Base-by-base conservation (phyloP, 1,140 invertebrate species). In the Drosophila pseudoobscura region DNA sequence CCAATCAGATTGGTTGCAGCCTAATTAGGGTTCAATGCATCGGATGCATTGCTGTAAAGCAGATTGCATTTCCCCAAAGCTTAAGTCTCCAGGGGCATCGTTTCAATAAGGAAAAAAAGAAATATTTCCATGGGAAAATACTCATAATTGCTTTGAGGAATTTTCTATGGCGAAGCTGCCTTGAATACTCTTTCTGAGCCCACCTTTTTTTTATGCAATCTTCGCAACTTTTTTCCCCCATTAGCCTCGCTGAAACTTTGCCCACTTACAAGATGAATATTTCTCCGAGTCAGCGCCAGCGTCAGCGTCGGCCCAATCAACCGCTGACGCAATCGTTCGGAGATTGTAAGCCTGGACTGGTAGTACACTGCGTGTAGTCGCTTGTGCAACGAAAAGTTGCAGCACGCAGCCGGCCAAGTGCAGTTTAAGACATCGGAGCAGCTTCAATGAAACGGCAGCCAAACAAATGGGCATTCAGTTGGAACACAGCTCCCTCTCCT, bases 391-490 rank as follows among this genome's bases (percentile, higher is more conserved):
- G 26, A 9, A 41, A 51, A 51, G 26, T 46, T 44, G 17, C 6
- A 9, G n/a, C 45, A 17, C 22, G 45, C 50, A 17, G 44, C 43
- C 39, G 31, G 29, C 39, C 22, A 65, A 65, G 44, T 70, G 47
- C 68, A 65, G 54, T 41, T 72, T 53, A 60, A 70, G 55, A 47
- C 47, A 49, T 31, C 29, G 29, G 39, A 4, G 54, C 22, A 52
- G 13, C 58, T 74, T 55, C 70, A 57, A 73, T 80, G 53, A 58
- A 74, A 52, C 69, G 54, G 75, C 71, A 79, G 65, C 75, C 80
- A 75, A 72, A 75, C 72, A 79, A 84, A 72, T 72, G 65, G 44
- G 52, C 63, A 49, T 75, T 75, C 20, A 49, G 35, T 44, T 31
- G 29, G 52, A 39, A 15, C 53, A 50, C 50, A 39, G n/a, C 31